Evolutionary conservation across 2,113 vertebrate genomes (phyloP).

Genomic region (Xyliphius kryptos): DNA sequence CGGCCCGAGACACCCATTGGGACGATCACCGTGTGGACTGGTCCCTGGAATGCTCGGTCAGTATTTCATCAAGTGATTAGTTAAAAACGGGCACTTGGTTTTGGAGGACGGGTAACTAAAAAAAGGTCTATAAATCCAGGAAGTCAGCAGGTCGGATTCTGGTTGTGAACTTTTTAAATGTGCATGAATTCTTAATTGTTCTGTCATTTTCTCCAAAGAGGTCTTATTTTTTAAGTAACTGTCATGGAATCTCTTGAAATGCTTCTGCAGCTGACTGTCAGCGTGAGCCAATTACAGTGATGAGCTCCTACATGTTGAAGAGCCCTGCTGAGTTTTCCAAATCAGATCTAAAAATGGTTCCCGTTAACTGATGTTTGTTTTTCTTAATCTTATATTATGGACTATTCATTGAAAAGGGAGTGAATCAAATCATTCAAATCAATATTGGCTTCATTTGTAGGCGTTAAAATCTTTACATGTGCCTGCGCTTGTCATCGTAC

Average conservation of each 20-base stretch:
- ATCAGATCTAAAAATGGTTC: neutral
- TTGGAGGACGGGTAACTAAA: conserved; percentile 13
- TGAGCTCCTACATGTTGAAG: conserved; percentile 15
- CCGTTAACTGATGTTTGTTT: too few species aligned
- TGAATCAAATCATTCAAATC: too few species aligned
- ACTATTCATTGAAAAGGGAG: too few species aligned
- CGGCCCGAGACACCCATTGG: neutral
- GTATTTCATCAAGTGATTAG: conserved; percentile 26
- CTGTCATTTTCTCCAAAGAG: neutral
- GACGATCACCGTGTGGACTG: neutral
- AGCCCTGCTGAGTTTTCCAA: neutral
- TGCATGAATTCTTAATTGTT: conserved; percentile 1
- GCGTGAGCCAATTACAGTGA: conserved; percentile 11
- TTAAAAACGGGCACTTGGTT: conserved; percentile 21
- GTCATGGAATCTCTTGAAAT: conserved; percentile 3
- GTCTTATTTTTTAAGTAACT: conserved; percentile 1
- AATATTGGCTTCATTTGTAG: too few species aligned
- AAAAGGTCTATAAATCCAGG: neutral
- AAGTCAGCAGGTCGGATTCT: neutral
- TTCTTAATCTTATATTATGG: too few species aligned
- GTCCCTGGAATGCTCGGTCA: neutral
- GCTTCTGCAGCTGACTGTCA: neutral
- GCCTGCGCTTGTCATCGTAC: too few species aligned
- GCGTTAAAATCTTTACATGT: too few species aligned
- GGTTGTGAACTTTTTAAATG: conserved; percentile 9